phyloP scores from a whole-genome alignment of 2,888 invertebrate genomes.

The Doris montereyensis region DNA sequence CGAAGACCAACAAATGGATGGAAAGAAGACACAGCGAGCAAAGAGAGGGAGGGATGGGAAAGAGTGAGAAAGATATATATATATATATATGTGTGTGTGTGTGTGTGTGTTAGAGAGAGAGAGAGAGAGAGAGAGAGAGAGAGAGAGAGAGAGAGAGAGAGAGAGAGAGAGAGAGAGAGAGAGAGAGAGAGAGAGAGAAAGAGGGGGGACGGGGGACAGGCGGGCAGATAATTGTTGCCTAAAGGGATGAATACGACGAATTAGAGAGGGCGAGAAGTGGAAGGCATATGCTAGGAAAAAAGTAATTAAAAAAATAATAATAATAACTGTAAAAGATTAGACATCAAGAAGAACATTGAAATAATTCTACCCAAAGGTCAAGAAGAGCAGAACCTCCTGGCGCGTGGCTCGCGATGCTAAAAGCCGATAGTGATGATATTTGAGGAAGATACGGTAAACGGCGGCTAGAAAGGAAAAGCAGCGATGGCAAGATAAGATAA shows the following conservation, averaged over 20 bases:
- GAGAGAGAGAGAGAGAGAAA: slow-evolving; percentile 11
- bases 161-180: background rate
- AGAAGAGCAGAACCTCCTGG: background rate
- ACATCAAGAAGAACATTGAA: no score
- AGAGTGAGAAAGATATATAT: no score
- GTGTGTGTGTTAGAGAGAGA: no score
- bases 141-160: background rate
- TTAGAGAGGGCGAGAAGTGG: slow-evolving; percentile 7
- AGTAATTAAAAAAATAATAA: background rate
- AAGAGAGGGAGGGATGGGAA: no score
- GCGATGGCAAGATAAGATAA: background rate
- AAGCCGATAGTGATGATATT: background rate
- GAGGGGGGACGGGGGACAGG: background rate
- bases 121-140: slow-evolving; percentile 3
- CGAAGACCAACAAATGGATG: no score
- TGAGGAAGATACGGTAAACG: no score
- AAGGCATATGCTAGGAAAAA: background rate
- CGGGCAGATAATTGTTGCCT: no score
- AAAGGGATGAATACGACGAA: background rate
- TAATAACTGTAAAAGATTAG: background rate
- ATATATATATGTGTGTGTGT: no score
- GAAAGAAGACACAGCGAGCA: no score
- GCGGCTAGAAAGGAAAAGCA: background rate
- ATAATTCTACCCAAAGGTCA: background rate
- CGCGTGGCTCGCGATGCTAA: background rate